A percentile compares a stretch with the other conserved stretches of the same genome.
phyloP scores from a whole-genome alignment of 2,888 invertebrate species.

The Priapulus caudatus region DNA sequence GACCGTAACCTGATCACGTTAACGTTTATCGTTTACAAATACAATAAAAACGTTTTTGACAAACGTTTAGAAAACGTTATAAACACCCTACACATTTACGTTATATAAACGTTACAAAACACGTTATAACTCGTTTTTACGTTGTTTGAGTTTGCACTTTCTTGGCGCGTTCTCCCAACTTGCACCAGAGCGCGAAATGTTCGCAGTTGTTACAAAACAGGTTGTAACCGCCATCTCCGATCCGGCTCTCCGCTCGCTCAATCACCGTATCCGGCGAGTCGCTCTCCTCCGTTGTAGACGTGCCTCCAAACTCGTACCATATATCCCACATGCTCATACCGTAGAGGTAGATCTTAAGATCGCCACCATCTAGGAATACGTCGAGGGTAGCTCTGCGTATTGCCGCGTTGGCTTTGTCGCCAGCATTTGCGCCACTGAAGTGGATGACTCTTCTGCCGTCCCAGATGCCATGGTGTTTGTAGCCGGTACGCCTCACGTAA shows the following conservation, averaged over 20 bases:
- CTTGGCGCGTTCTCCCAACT: no score
- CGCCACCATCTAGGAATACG: background rate
- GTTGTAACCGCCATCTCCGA: background rate
- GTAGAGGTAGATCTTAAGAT: background rate
- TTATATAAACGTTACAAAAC: no score
- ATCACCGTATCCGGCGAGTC: background rate
- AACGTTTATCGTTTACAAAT: no score
- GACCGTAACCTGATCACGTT: no score
- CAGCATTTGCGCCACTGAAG: background rate
- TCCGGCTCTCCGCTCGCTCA: background rate
- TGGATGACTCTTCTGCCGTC: background rate
- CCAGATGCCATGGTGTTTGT: constrained; percentile 1
- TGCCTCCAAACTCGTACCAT: background rate
- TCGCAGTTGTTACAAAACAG: constrained; percentile 1
- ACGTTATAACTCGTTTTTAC: no score
- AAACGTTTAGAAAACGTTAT: no score
- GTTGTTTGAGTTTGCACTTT: no score
- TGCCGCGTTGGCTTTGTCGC: background rate
- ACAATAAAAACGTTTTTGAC: no score
- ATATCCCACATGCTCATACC: background rate
- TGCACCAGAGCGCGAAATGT: constrained; percentile 1
- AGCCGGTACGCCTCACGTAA: background rate
- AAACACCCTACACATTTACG: no score
- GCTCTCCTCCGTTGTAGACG: background rate
- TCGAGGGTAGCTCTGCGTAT: background rate